Evolutionary conservation across 2,797 vertebrate genomes (phyloP), one percentile per base, ranked within the genome.

Genomic region (Merluccius polli): DNA sequence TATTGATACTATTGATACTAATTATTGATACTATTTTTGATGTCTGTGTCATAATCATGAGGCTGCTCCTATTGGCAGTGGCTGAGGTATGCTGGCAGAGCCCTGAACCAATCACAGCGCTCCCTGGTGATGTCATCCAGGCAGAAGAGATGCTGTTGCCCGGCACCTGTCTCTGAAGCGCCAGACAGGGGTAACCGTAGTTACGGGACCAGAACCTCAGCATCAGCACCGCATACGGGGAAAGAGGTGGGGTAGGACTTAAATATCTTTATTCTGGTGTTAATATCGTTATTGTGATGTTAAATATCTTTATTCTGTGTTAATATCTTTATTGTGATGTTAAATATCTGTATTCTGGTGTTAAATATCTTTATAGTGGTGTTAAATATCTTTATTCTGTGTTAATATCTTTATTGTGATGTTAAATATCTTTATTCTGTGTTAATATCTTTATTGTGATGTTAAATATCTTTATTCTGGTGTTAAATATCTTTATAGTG

Each of bases 41-140:
- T 59, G 1, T n/a, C 48, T 59, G 48, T 59, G 21, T 59, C 48
- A n/a, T 59, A n/a, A 59, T 59, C 16, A n/a, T 59, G 10, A 59
- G 48, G 21, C 48, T 59, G 48, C 48, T n/a, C 48, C 48, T 59
- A 59, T 59, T 59, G 48, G 48, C 48, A 7, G 48, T 5, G 48
- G 48, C 48, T n/a, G 48, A 59, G 21, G 38, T 76, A 86, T 92
- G 87, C 88, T 91, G 91, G 89, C 91, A 87, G 84, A 70, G 79
- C 72, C 84, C 77, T 38, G 0, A 74, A 80, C 92, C 92, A 92
- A 93, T 93, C 8, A 78, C 78, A 77, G 31, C 0, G 69, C 84
- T 87, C 79, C 77, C 75, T 79, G 86, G 87, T 93, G 92, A 93
- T 93, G 92, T 93, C 92, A 93, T 93, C 83, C 73, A 87, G 84